A percentile compares a stretch with the other conserved stretches of the same genome.
These are phyloP conservation scores for Toxostoma redivivum DNA, from an alignment of 2,113 vertebrate species.

Conservation along the genomic window DNA sequence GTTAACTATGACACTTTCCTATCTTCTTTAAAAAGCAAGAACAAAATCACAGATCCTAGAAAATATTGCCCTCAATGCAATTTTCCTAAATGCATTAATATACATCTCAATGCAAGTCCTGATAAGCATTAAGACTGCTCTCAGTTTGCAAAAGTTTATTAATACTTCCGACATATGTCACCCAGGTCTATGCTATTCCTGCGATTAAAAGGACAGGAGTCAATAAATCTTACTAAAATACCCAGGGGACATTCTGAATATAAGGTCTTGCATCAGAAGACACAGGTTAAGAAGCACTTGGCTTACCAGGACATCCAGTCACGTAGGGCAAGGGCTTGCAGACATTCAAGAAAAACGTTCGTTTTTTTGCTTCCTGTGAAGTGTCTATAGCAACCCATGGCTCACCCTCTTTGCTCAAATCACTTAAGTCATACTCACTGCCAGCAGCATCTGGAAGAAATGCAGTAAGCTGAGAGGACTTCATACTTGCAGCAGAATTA, in stretches of 20 bases:
- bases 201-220: background rate
- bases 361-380: constrained; percentile 55
- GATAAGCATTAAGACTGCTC: background rate
- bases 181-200: background rate
- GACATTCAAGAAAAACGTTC: constrained; percentile 88
- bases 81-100: background rate
- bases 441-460: constrained; percentile 80
- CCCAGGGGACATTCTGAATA: background rate
- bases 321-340: constrained; percentile 85
- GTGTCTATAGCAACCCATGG: constrained; percentile 87
- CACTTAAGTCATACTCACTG: constrained; percentile 90
- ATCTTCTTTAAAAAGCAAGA: background rate
- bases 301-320: constrained; percentile 79
- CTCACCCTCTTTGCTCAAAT: constrained; percentile 74
- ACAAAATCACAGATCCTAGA: background rate
- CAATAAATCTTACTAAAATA: background rate
- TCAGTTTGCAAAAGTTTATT: background rate
- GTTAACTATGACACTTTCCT: background rate
- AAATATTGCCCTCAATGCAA: background rate
- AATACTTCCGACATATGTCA: background rate
- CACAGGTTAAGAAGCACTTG: background rate
- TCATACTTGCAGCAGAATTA: background rate
- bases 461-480: background rate
- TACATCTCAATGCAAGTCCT: background rate
- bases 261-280: background rate